These are phyloP conservation scores for Orchestia grillus DNA, from an alignment of 1,140 invertebrate species.

Conservation along the genomic window DNA sequence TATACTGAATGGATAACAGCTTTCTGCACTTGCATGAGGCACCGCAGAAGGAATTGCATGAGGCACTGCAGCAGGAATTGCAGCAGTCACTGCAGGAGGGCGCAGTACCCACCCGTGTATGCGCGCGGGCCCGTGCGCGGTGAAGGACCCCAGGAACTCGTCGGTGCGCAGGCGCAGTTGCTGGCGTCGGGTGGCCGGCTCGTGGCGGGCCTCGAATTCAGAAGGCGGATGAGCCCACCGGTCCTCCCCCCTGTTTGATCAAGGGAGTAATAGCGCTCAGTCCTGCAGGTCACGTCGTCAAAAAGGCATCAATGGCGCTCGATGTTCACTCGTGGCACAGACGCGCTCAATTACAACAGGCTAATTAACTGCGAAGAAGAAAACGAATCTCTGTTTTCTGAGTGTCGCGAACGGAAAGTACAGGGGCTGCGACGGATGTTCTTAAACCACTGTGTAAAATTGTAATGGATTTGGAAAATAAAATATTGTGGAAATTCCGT, in stretches of 20 bases:
- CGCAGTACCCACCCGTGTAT: not conserved
- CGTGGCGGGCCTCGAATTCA: not conserved
- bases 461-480: not conserved
- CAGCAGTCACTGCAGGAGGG: not conserved
- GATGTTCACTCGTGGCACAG: not conserved
- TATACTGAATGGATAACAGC: no score
- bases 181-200: not conserved
- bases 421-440: no score
- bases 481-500: not conserved
- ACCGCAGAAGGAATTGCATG: not conserved
- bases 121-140: not conserved
- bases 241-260: not conserved
- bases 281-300: not conserved
- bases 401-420: not conserved
- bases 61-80: not conserved
- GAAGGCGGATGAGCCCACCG: not conserved
- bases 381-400: not conserved
- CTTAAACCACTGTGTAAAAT: not conserved
- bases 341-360: not conserved
- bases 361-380: not conserved
- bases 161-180: not conserved
- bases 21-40: not conserved
- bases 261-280: not conserved
- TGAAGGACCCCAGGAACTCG: constrained; percentile 4
- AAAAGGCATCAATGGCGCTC: not conserved